phyloP scores from a whole-genome alignment of 2,797 vertebrate species.

The Danio choprae region DNA sequence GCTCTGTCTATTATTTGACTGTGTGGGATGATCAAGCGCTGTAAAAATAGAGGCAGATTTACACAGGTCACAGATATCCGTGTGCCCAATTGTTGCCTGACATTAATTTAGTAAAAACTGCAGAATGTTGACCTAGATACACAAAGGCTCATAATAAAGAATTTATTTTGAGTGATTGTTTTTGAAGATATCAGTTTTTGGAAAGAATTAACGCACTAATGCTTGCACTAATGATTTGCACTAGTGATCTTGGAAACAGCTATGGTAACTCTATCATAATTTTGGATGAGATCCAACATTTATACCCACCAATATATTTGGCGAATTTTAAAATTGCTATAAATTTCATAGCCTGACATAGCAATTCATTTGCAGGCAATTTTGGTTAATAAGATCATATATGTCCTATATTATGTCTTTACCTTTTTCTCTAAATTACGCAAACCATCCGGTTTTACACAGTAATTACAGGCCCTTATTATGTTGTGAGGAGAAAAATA shows the following conservation, averaged over 20 bases:
- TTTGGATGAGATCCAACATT: background rate
- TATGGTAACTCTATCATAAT: background rate
- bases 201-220: background rate
- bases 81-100: conserved; percentile 38
- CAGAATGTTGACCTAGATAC: conserved; percentile 43
- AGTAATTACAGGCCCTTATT: background rate
- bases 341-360: no score
- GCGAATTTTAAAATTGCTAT: background rate
- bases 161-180: background rate
- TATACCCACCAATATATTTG: background rate
- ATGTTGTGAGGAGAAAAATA: background rate
- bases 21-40: conserved; percentile 27
- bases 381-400: background rate
- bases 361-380: background rate
- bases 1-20: conserved; percentile 29
- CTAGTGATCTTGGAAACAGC: background rate
- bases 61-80: conserved; percentile 18
- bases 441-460: no score
- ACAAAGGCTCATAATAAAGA: conserved; percentile 27
- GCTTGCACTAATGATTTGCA: background rate
- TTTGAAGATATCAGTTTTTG: conserved; percentile 10
- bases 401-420: background rate
- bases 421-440: no score
- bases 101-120: conserved; percentile 10
- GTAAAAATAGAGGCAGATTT: conserved; percentile 42